phyloP scores from a whole-genome alignment of 2,888 invertebrate species.

The Entomobrya multifasciata region DNA sequence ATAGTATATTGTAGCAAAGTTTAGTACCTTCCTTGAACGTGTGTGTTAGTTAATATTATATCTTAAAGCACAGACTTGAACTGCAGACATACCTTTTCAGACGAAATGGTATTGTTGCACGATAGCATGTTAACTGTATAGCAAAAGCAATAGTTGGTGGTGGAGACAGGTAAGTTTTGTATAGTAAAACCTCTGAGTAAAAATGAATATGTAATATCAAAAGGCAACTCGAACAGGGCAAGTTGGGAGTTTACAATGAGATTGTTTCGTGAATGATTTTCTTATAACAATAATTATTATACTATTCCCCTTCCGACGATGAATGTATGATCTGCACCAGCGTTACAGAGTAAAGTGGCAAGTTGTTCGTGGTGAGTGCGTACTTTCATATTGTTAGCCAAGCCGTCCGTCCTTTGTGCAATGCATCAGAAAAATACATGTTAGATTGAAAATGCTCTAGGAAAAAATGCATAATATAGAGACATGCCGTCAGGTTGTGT shows the following conservation, averaged over 20 bases:
- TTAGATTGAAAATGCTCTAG: constrained; percentile 23
- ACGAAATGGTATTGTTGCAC: constrained; percentile 43
- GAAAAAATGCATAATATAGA: constrained; percentile 15
- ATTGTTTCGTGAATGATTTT: constrained; percentile 45
- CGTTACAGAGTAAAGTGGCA: neutral
- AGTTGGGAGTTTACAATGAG: constrained; percentile 42
- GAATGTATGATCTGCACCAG: neutral
- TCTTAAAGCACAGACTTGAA: neutral
- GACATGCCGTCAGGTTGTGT: constrained; percentile 26
- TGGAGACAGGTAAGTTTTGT: constrained; percentile 35
- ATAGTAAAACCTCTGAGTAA: neutral
- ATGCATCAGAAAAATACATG: neutral
- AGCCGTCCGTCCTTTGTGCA: constrained; percentile 45
- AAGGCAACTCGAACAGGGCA: neutral
- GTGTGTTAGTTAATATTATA: neutral
- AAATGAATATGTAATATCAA: constrained; percentile 11
- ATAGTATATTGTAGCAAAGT: too few species aligned
- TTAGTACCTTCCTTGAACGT: neutral
- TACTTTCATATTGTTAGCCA: constrained; percentile 7
- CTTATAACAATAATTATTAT: constrained; percentile 22
- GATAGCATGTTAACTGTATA: constrained; percentile 17
- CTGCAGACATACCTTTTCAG: constrained; percentile 29
- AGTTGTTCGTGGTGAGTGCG: neutral
- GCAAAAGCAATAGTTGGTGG: neutral
- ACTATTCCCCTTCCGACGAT: neutral